These are phyloP conservation scores for Drosophila micromelanica DNA, from an alignment of 1,140 invertebrate species.

Conservation along the genomic window DNA sequence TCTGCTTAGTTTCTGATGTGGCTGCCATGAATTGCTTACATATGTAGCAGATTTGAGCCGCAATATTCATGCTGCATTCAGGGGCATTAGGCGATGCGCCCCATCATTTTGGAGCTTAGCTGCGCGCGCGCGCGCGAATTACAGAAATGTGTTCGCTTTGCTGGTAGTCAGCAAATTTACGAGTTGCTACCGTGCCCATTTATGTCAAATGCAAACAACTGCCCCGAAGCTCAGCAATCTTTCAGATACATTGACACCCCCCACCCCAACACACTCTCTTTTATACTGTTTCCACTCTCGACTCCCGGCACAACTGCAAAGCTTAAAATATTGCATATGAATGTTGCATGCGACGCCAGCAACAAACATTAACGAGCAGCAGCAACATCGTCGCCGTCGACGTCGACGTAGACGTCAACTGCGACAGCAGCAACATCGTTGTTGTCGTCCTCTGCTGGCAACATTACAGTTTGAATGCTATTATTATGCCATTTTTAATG, in stretches of 20 bases:
- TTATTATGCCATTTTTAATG: conserved; percentile 74
- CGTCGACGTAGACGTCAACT: conserved; percentile 13
- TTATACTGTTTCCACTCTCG: not conserved
- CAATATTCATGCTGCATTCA: conserved; percentile 42
- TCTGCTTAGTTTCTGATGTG: conserved; percentile 1
- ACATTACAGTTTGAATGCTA: conserved; percentile 69
- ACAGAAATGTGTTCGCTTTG: conserved; percentile 40
- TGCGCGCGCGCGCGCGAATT: conserved; percentile 23
- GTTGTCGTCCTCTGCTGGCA: conserved; percentile 27
- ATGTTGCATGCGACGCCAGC: conserved; percentile 65
- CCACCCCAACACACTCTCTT: not conserved
- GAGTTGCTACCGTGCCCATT: conserved; percentile 59
- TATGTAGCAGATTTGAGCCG: conserved; percentile 1
- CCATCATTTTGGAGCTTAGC: conserved; percentile 57
- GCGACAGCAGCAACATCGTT: conserved; percentile 21
- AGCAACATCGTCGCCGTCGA: conserved; percentile 13
- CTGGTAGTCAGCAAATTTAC: conserved; percentile 49
- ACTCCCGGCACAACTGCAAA: conserved; percentile 26
- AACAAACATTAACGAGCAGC: conserved; percentile 48
- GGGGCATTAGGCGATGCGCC: conserved; percentile 34
- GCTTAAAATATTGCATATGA: conserved; percentile 71
- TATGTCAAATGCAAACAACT: conserved; percentile 44
- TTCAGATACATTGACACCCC: no score
- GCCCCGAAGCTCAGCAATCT: no score
- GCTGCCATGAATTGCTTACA: not conserved